Evolutionary conservation across 2,113 vertebrate genomes (phyloP), one percentile per base, ranked within the genome.

Genomic region (Eurystomus gularis): DNA sequence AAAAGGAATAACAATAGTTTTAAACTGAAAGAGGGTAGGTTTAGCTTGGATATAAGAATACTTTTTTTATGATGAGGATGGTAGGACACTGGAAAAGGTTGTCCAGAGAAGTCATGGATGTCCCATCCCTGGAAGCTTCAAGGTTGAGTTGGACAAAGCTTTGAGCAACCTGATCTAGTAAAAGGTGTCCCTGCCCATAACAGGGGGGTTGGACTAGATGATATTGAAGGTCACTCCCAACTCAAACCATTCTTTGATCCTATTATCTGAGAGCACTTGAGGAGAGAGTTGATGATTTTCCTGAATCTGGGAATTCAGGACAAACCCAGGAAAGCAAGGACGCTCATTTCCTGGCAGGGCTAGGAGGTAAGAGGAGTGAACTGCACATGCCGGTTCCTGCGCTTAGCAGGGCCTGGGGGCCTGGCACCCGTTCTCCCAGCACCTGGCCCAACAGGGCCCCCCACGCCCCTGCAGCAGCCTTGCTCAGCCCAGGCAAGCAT

Each of bases 401-500:
- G 1, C 88, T 75, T 1, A 0, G 44, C 82, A 72, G 57, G 16
- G 58, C 90, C 86, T 0, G 17, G 66, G 85, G 75, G 73, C 84
- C 71, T 90, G 92, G 88, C 79, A 82, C 17, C 39, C 31, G 0
- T 26, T n/a, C 62, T 82, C 20, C 44, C 85, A 80, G 75, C 85
- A 88, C 73, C 88, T 94, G 94, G 82, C 61, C 29, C 52, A 0
- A 28, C 62, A 66, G 60, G 64, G 54, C 6, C 31, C 44, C 46
- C 69, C 3, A 4, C 3, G 0, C 86, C 81, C 78, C 75, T 6
- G 0, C 90, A 60, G 64, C 73, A 52, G n/a, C 77, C n/a, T n/a
- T 6, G 0, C 65, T 57, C 1, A 1, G 58, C 21, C 71, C 37
- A 0, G 0, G n/a, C 40, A 46, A 37, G 42, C 29, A 17, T 76